Base-by-base conservation (phyloP, 2,888 invertebrate genomes). In the Thereva nobilitata region DNA sequence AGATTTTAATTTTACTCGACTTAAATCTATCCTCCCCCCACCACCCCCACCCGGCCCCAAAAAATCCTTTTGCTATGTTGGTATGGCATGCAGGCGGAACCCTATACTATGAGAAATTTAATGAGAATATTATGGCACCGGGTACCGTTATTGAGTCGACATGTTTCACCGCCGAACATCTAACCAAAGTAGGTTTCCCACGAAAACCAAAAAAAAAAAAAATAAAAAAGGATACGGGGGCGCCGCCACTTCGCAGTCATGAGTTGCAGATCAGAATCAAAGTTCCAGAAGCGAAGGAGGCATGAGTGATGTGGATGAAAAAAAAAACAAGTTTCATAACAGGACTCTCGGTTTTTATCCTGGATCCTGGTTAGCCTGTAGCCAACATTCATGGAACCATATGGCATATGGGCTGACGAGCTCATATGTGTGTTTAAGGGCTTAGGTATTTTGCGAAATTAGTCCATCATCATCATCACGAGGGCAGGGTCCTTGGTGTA, bases 381-480 rank as follows among this genome's bases (percentile, higher is more conserved):
- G 49, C 40, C 12, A 50, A 12, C 12, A 50, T n/a, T 34, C 50
- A 47, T 49, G 50, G 34, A 61, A 50, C 12, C 61, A 41, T 9
- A 50, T 40, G 50, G 41, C 61, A 61, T 34, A 40, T 37, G 34
- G 41, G 23, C 40, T 34, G 50, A 10, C n/a, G 49, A 61, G 23
- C 34, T 23, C 35, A 40, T 41, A 65, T 65, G 49, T 65, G 12
- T 65, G 56, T 56, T 50, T 56, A 45, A 56, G 41, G 65, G 56
- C 42, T 65, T 65, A 65, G 55, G 56, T 56, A 49, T 65, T 65
- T 56, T 56, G 49, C 34, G 50, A 65, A 65, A 65, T 65, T 65
- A 65, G 65, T 56, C 56, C 65, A 65, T 65, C 65, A 65, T 65
- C 65, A 65, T 65, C 65, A 53, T 47, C 35, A 9, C n/a, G 44